Evolutionary conservation across 1,140 invertebrate species (phyloP), one percentile per base, ranked within the genome.

Genomic region (Saccostrea glomerata): DNA sequence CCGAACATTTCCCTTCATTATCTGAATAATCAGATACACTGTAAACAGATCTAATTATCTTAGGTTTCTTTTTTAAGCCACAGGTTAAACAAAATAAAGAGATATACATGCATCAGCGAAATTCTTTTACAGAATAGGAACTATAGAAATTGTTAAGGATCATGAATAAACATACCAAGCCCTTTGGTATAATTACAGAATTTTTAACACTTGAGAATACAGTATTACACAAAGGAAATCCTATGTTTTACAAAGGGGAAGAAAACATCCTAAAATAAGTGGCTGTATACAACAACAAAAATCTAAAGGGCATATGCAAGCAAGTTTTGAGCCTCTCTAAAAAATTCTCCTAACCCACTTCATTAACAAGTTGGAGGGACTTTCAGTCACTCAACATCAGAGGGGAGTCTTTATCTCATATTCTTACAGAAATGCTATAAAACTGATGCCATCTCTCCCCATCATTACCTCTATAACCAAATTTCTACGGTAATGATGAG

Each of bases 321-420:
- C 25, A 73, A 73, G 25, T 36, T 13, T 36, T 73, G 23, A 73
- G 36, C 11, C 23, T 30, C 23, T 15, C 70, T 7, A 30, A 63
- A 73, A 30, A 73, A 30, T 73, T 73, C 70, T 36, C 70, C 36
- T 73, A 73, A 30, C 5, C 70, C 70, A 73, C 70, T 73, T 73
- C 70, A 73, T 25, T 13, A 73, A 73, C 7, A 23, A 15, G 60
- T 66, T 23, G 17, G 60, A 20, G 17, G 60, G 20, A 66, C 23
- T 20, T 66, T 66, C 60, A 66, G 25, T 73, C 70, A 73, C 70
- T 73, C 70, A 40, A 73, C 70, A 73, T 73, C 70, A 30, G 3
- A 73, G 25, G 17, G 25, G 70, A 15, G 30, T 73, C 70, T 73
- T 73, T 73, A 30, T 30, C 25, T 25, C 7, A 23, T 30, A 30